Evolutionary conservation across 30 jellyfish, hydroid and myxozoan species (phyloP).

Genomic region (Euphysa ruthae): DNA sequence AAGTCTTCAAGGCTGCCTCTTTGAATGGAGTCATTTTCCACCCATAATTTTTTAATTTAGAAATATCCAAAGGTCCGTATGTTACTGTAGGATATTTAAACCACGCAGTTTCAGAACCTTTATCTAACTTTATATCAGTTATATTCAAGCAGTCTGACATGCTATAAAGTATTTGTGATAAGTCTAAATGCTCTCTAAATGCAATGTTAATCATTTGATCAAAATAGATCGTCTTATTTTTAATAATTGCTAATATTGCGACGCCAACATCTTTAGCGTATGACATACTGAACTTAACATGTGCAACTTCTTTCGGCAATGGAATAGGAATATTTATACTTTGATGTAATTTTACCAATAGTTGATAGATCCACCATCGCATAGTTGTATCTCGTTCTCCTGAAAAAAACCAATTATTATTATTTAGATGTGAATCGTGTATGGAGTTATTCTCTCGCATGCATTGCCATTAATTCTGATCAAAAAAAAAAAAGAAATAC

Average conservation of each 20-base stretch:
- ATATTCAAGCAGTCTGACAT: constrained; percentile 31
- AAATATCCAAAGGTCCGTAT: constrained; percentile 66
- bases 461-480: no score
- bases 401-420: background rate
- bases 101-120: constrained; percentile 67
- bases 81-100: constrained; percentile 59
- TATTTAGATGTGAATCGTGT: no score
- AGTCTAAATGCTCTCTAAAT: constrained; percentile 45
- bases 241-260: constrained; percentile 33
- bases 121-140: constrained; percentile 16
- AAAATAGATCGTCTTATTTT: constrained; percentile 3
- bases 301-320: constrained; percentile 49
- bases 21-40: constrained; percentile 56
- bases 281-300: constrained; percentile 65
- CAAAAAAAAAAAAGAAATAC: background rate
- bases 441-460: no score
- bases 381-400: constrained; percentile 70
- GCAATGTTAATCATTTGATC: constrained; percentile 68
- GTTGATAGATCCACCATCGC: constrained; percentile 85
- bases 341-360: constrained; percentile 66
- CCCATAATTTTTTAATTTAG: constrained; percentile 32
- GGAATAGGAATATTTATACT: constrained; percentile 49
- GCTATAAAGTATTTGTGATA: constrained; percentile 21
- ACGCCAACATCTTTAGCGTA: constrained; percentile 73
- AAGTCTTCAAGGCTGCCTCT: constrained; percentile 52